A percentile compares a stretch with the other conserved stretches of the same genome.
Evolutionary conservation across 1,140 invertebrate genomes (phyloP).

Genomic region (Chironomus tepperi): DNA sequence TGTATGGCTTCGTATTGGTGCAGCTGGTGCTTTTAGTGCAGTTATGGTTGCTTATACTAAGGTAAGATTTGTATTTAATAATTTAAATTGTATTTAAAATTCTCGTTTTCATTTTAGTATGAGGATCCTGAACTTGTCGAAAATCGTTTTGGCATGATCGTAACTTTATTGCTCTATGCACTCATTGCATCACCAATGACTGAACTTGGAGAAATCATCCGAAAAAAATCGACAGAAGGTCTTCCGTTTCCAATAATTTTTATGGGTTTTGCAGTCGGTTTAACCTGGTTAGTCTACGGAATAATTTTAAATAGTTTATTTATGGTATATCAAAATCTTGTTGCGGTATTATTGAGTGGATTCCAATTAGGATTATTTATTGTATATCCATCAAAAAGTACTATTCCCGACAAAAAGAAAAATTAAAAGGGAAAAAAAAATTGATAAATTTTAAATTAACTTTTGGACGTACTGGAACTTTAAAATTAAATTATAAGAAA

Average conservation of each 20-base stretch:
- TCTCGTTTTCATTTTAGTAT: constrained; percentile 29
- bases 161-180: constrained; percentile 56
- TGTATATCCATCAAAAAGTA: neutral
- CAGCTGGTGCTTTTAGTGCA: constrained; percentile 46
- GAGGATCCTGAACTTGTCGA: constrained; percentile 56
- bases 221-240: constrained; percentile 63
- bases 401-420: neutral
- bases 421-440: neutral
- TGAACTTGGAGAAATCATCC: constrained; percentile 58
- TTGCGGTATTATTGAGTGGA: neutral
- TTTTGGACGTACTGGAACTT: neutral
- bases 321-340: neutral
- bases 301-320: neutral
- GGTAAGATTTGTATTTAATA: neutral
- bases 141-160: constrained; percentile 57
- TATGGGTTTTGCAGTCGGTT: constrained; percentile 57
- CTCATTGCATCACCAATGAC: constrained; percentile 62
- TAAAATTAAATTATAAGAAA: neutral
- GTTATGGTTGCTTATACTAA: constrained; percentile 51
- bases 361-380: neutral
- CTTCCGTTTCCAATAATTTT: constrained; percentile 77
- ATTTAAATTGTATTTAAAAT: neutral
- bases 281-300: neutral
- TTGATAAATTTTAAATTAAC: neutral
- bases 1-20: constrained; percentile 46